These are phyloP conservation scores for Scaptomyza caliginosa DNA, from an alignment of 2,888 invertebrate species.

Conservation along the genomic window DNA sequence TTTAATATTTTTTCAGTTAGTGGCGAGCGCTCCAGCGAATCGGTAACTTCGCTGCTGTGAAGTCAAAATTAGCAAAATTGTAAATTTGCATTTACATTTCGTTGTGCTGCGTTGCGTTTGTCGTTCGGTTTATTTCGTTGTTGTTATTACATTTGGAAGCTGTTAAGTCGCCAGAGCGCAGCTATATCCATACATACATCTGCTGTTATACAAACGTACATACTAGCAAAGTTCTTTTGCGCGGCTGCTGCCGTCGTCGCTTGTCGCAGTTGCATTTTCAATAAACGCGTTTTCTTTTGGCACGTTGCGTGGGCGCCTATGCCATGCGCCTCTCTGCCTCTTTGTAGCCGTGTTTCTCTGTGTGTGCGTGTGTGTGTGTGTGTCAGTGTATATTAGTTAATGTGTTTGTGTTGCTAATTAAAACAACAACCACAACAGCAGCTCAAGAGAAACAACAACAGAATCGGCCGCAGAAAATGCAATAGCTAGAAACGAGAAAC, in stretches of 20 bases:
- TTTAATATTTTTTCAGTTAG: conserved; percentile 51
- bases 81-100: conserved; percentile 11
- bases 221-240: conserved; percentile 50
- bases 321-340: conserved; percentile 46
- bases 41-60: conserved; percentile 41
- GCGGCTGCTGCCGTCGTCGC: conserved; percentile 33
- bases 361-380: conserved; percentile 27
- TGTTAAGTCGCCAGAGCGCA: conserved; percentile 23
- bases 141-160: conserved; percentile 13
- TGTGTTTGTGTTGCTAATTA: conserved; percentile 72
- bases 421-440: conserved; percentile 51
- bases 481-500: conserved; percentile 54
- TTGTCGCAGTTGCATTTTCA: conserved; percentile 63
- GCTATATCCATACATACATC: background rate
- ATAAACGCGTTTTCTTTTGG: conserved; percentile 74
- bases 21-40: conserved; percentile 56
- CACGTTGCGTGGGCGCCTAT: conserved; percentile 68
- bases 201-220: no score
- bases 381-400: conserved; percentile 61
- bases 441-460: conserved; percentile 5
- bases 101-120: conserved; percentile 1
- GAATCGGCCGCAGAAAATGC: conserved; percentile 16
- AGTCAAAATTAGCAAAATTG: conserved; percentile 30
- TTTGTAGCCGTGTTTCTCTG: no score
- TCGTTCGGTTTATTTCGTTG: conserved; percentile 6